Evolutionary conservation across 1,140 invertebrate species (phyloP).

Genomic region (Sitobion miscanthi): DNA sequence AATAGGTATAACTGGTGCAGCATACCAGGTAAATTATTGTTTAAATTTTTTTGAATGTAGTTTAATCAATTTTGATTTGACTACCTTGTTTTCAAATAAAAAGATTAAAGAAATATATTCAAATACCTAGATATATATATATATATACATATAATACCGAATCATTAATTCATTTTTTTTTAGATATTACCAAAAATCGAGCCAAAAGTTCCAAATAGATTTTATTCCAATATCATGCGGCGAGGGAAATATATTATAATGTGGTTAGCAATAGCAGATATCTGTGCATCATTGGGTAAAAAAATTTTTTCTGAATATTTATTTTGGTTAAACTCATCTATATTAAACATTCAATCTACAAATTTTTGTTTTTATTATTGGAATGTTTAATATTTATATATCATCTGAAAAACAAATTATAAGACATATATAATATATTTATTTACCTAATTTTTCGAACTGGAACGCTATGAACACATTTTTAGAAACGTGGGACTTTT

Average conservation of each 20-base stretch:
- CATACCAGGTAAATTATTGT: slow-evolving; percentile 67
- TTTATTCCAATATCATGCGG: slow-evolving; percentile 67
- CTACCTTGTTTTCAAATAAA: too few relatives aligned
- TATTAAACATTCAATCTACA: background rate
- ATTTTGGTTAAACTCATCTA: background rate
- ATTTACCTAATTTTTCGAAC: too few relatives aligned
- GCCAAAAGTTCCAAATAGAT: slow-evolving; percentile 63
- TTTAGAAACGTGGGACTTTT: too few relatives aligned
- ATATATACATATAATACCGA: background rate
- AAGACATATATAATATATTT: background rate
- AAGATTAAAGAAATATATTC: too few relatives aligned
- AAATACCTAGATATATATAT: too few relatives aligned
- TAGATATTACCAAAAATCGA: slow-evolving; percentile 67
- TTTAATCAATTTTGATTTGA: background rate
- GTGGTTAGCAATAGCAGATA: slow-evolving; percentile 79
- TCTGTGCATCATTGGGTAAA: slow-evolving; percentile 76
- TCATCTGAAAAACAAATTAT: background rate
- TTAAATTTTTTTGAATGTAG: slow-evolving; percentile 70
- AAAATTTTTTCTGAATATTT: background rate
- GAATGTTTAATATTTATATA: background rate
- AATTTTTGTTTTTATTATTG: background rate
- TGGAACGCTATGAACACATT: too few relatives aligned
- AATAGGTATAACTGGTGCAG: slow-evolving; percentile 70
- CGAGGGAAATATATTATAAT: slow-evolving; percentile 75
- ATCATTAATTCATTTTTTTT: slow-evolving; percentile 50